Evolutionary conservation across 1,140 invertebrate genomes (phyloP).

Genomic region (Drosophila ohnishii): DNA sequence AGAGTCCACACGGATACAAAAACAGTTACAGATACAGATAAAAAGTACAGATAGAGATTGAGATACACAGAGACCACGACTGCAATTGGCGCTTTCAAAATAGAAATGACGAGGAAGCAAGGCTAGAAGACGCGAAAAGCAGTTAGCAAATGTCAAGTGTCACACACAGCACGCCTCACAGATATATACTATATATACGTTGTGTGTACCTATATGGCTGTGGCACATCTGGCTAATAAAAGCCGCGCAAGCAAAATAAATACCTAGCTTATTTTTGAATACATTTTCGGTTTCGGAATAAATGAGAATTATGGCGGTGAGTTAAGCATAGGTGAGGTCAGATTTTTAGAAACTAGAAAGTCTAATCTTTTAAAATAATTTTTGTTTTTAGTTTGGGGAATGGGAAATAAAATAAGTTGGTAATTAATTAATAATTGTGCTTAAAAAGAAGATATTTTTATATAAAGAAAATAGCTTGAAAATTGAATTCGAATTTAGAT

Average conservation of each 20-base stretch:
- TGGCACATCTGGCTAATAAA: slow-evolving; percentile 42
- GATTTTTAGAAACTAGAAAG: background rate
- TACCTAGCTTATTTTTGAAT: slow-evolving; percentile 25
- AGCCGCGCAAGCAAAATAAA: slow-evolving; percentile 24
- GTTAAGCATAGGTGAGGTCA: background rate
- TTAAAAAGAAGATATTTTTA: background rate
- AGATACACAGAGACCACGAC: slow-evolving; percentile 11
- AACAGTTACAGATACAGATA: background rate
- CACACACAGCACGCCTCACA: slow-evolving; percentile 35
- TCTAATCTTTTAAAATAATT: background rate
- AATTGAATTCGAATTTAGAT: no score
- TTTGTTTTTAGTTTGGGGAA: no score
- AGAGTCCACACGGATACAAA: slow-evolving; percentile 8
- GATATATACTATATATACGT: slow-evolving; percentile 8
- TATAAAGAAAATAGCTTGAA: no score
- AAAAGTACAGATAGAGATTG: background rate
- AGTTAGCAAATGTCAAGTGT: slow-evolving; percentile 69
- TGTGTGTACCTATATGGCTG: slow-evolving; percentile 8
- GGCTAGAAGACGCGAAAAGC: slow-evolving; percentile 26
- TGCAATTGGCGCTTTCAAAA: slow-evolving; percentile 57
- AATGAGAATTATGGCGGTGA: background rate
- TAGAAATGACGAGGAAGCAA: slow-evolving; percentile 64
- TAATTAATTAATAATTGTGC: no score
- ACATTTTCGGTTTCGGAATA: slow-evolving; percentile 19
- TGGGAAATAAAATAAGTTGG: no score